Conservation (phyloP, 2,888 invertebrate species). For the Maniola hyperantus region DNA sequence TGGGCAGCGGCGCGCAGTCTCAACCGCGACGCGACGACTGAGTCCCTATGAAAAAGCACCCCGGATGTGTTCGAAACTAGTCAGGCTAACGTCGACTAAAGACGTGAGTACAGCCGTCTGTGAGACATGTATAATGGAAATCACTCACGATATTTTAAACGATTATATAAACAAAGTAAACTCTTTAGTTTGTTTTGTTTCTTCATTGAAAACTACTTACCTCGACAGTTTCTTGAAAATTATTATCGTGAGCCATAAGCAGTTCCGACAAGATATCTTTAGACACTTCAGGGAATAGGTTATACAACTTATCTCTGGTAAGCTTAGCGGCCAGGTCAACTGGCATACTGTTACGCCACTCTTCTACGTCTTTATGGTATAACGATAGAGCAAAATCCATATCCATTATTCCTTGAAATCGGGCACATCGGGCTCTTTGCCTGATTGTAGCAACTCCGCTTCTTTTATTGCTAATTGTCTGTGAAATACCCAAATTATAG, state of each 20-base stretch:
- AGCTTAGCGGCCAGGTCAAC: conserved; percentile 87
- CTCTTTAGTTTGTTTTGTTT: too few species aligned
- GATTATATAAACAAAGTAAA: too few species aligned
- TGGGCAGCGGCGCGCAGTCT: too few species aligned
- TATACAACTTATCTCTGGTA: conserved; percentile 86
- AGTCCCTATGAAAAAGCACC: too few species aligned
- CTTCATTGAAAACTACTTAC: conserved; percentile 51
- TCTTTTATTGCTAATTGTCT: conserved; percentile 77
- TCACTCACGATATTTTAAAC: too few species aligned
- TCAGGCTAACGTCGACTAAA: too few species aligned
- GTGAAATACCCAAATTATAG: conserved; percentile 14
- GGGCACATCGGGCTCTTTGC: conserved; percentile 66
- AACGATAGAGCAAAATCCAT: conserved; percentile 86
- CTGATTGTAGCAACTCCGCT: conserved; percentile 58
- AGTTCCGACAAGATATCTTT: conserved; percentile 85
- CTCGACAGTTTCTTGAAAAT: conserved; percentile 86
- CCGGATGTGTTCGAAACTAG: too few species aligned
- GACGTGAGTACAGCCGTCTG: too few species aligned
- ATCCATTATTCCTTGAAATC: conserved; percentile 89
- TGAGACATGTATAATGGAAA: too few species aligned
- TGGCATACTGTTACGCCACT: conserved; percentile 80
- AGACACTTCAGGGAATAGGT: conserved; percentile 87
- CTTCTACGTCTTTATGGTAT: conserved; percentile 79
- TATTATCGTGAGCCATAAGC: conserved; percentile 86
- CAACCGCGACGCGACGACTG: too few species aligned